Percentiles rank a stretch among this genome's conserved stretches.
Conservation (phyloP, 1,140 invertebrate genomes). For the Orussus abietinus region DNA sequence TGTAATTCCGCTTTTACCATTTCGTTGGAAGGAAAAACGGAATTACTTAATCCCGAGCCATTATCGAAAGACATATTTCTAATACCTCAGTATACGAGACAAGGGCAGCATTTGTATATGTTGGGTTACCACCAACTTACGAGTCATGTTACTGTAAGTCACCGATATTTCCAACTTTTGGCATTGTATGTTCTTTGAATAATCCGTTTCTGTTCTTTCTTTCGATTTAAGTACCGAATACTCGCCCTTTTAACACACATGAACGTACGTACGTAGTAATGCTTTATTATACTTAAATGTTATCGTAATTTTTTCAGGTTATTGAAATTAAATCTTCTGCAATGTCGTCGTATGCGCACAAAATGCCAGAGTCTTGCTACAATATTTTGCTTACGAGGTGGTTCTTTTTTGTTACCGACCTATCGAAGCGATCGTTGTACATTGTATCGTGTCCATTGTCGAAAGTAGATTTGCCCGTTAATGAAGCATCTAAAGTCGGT, state of each 20-base stretch:
- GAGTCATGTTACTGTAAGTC: slow-evolving; percentile 52
- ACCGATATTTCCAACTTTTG: too few relatives aligned
- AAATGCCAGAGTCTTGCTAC: slow-evolving; percentile 58
- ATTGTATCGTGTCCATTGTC: slow-evolving; percentile 62
- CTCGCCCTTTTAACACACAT: too few relatives aligned
- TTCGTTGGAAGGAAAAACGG: slow-evolving; percentile 23
- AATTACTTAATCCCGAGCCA: slow-evolving; percentile 31
- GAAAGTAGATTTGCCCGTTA: slow-evolving; percentile 59
- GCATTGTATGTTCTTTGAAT: too few relatives aligned
- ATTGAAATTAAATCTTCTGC: slow-evolving; percentile 63
- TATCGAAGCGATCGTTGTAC: slow-evolving; percentile 50
- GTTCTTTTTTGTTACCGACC: slow-evolving; percentile 60
- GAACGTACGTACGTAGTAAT: too few relatives aligned
- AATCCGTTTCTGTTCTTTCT: too few relatives aligned
- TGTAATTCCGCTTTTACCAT: too few relatives aligned
- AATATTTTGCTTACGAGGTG: slow-evolving; percentile 60
- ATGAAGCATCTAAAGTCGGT: slow-evolving; percentile 59
- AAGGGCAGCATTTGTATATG: slow-evolving; percentile 52
- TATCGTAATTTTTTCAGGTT: slow-evolving; percentile 46
- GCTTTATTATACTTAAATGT: slow-evolving; percentile 9
- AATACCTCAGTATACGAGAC: slow-evolving; percentile 49
- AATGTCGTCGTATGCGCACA: slow-evolving; percentile 66
- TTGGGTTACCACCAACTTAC: slow-evolving; percentile 50
- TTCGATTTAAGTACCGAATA: too few relatives aligned
- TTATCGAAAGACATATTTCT: slow-evolving; percentile 48